Conservation (phyloP, 1,140 invertebrate species). For the Drosophila cardini region DNA sequence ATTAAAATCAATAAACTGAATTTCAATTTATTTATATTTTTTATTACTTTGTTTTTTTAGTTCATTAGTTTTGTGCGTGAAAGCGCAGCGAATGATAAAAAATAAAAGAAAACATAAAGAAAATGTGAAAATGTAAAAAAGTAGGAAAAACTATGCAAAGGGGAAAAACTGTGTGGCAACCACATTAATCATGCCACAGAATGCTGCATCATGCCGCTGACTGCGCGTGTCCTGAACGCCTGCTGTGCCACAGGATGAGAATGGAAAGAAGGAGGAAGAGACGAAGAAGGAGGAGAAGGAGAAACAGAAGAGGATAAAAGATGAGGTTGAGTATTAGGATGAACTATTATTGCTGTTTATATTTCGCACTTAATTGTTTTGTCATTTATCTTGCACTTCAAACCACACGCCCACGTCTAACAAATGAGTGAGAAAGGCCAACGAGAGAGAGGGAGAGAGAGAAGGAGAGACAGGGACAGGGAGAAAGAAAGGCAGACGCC, state of each 20-base stretch:
- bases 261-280: background rate
- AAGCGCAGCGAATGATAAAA: slow-evolving; percentile 46
- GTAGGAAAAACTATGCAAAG: background rate
- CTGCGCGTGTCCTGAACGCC: slow-evolving; percentile 48
- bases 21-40: background rate
- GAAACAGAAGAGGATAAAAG: background rate
- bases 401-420: slow-evolving; percentile 27
- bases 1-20: too few species aligned
- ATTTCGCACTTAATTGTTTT: slow-evolving; percentile 84
- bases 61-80: slow-evolving; percentile 38
- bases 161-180: slow-evolving; percentile 9
- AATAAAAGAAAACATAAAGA: background rate
- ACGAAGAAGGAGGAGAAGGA: background rate
- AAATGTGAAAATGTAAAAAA: slow-evolving; percentile 1
- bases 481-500: slow-evolving; percentile 7
- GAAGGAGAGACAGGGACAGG: background rate
- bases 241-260: slow-evolving; percentile 9
- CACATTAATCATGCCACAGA: slow-evolving; percentile 46
- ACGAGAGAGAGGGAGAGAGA: background rate
- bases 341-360: slow-evolving; percentile 68
- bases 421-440: background rate
- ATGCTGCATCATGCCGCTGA: slow-evolving; percentile 49
- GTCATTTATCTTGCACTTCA: slow-evolving; percentile 75
- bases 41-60: background rate
- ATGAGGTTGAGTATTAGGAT: background rate